phyloP scores from a whole-genome alignment of 2,888 invertebrate genomes.

The Andrena haemorrhoa region DNA sequence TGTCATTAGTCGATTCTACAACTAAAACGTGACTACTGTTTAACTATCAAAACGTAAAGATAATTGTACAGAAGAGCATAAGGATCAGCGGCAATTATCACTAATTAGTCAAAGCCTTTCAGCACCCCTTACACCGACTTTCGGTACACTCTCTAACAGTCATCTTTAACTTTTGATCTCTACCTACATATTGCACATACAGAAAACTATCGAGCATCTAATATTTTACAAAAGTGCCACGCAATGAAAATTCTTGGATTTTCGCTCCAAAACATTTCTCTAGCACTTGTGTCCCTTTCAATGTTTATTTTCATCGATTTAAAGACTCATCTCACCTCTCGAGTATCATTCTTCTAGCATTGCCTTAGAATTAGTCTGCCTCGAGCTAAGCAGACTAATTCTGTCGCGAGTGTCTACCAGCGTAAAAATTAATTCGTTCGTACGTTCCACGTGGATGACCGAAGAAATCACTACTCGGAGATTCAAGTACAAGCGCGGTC shows the following conservation, averaged over 20 bases:
- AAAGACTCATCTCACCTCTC: background rate
- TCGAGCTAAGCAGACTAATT: no score
- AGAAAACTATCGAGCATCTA: constrained; percentile 29
- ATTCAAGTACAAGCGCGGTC: constrained; percentile 21
- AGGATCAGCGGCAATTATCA: constrained; percentile 9
- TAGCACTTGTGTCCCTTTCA: background rate
- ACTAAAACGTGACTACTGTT: constrained; percentile 16
- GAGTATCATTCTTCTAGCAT: background rate
- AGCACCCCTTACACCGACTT: constrained; percentile 1
- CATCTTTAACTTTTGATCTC: constrained; percentile 44
- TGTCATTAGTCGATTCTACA: constrained; percentile 20
- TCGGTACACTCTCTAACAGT: constrained; percentile 29
- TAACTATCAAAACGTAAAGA: constrained; percentile 24
- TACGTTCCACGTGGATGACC: background rate
- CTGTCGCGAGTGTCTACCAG: no score
- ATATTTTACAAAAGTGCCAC: constrained; percentile 32
- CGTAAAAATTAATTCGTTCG: constrained; percentile 5
- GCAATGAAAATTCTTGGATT: background rate
- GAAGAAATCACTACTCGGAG: constrained; percentile 19
- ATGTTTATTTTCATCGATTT: background rate
- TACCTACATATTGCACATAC: constrained; percentile 62
- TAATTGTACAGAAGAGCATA: constrained; percentile 31
- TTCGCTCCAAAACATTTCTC: constrained; percentile 4
- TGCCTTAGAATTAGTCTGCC: background rate
- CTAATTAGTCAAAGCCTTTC: background rate